Evolutionary conservation across 2,113 vertebrate genomes (phyloP).

Genomic region (Irena cyanogastra): DNA sequence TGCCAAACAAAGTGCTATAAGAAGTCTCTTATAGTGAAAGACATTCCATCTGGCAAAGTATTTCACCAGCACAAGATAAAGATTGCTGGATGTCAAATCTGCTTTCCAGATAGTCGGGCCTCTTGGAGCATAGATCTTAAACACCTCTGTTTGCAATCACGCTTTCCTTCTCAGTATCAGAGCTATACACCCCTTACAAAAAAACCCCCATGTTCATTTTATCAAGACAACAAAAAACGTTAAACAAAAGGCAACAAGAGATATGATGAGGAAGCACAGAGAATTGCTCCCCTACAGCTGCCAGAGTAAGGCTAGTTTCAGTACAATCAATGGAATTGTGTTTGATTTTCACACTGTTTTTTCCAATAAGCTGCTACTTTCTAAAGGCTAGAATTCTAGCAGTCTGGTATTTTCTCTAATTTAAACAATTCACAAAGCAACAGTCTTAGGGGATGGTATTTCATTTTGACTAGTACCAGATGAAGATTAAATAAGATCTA

Average conservation of each 20-base stretch:
- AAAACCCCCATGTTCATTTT: neutral
- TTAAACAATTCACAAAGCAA: neutral
- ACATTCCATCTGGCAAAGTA: neutral
- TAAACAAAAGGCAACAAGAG: neutral
- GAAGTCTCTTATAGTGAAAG: neutral
- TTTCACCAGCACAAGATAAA: neutral
- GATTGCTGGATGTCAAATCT: neutral
- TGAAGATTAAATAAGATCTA: neutral
- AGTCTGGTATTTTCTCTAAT: slow-evolving; percentile 7
- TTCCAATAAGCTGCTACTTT: neutral
- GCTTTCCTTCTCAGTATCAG: neutral
- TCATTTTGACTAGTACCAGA: neutral
- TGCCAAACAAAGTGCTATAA: neutral
- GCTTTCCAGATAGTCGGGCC: neutral
- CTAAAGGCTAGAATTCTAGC: slow-evolving; percentile 23
- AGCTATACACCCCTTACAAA: neutral
- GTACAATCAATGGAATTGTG: neutral
- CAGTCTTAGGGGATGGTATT: neutral
- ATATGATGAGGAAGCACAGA: neutral
- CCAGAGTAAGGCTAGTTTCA: neutral
- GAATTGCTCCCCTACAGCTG: neutral
- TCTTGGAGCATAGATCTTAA: neutral
- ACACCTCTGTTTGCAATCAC: neutral
- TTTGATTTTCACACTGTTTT: neutral
- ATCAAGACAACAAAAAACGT: neutral